Evolutionary conservation across 2,888 invertebrate species (phyloP).

Genomic region (Thecophora atra): DNA sequence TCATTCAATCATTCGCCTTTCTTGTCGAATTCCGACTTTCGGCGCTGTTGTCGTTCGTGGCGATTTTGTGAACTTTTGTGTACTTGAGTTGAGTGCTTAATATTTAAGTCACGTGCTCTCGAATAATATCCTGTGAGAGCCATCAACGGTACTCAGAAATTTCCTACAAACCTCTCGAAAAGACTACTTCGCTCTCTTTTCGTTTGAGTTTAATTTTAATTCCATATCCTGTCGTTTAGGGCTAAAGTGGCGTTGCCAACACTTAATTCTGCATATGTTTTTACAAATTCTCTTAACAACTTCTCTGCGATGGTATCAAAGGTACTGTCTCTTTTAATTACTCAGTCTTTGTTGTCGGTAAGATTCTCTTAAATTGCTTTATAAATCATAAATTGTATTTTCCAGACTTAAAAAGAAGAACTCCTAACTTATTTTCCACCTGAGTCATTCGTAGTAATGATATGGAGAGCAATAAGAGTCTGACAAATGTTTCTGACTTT

Average conservation of each 20-base stretch:
- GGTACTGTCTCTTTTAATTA: too few species aligned
- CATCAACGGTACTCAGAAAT: not conserved
- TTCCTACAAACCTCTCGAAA: not conserved
- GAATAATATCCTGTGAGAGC: not conserved
- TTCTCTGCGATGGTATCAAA: too few species aligned
- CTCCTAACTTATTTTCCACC: too few species aligned
- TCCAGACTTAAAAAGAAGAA: too few species aligned
- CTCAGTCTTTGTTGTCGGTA: too few species aligned
- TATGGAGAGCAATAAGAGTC: too few species aligned
- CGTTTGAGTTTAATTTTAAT: conserved; percentile 40
- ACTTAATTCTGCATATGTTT: not conserved
- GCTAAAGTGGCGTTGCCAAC: conserved; percentile 48
- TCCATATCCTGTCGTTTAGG: conserved; percentile 42
- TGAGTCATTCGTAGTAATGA: too few species aligned
- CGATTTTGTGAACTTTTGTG: conserved; percentile 23
- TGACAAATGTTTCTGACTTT: too few species aligned
- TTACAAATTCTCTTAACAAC: not conserved
- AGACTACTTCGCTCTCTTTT: not conserved
- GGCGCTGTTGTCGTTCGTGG: conserved; percentile 31
- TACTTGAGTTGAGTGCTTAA: not conserved
- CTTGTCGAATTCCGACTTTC: not conserved
- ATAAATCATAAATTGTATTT: too few species aligned
- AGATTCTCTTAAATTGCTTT: too few species aligned
- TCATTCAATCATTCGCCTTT: not conserved
- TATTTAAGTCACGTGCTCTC: not conserved